A percentile compares a stretch with the other conserved stretches of the same genome.
Conservation (phyloP, 2,888 invertebrate species). For the Eugnorisma glareosa region DNA sequence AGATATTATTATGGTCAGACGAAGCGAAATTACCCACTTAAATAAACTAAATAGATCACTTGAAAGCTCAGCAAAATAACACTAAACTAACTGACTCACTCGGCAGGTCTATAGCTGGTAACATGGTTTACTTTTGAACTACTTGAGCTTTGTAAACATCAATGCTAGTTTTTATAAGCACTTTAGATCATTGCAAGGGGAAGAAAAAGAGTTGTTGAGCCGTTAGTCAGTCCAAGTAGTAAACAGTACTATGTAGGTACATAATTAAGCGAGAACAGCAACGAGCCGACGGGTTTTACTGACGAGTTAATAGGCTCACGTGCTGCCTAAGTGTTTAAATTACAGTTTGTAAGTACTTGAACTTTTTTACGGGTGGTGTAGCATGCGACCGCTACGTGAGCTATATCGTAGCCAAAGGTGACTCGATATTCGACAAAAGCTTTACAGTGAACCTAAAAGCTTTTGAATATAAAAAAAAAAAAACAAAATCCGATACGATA, state of each 20-base stretch:
- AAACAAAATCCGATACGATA: neutral
- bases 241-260: neutral
- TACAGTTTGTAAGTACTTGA: too few relatives aligned
- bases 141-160: neutral
- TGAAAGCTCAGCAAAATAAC: neutral
- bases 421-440: neutral
- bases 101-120: neutral
- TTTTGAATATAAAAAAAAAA: too few relatives aligned
- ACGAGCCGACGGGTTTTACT: conserved; percentile 6
- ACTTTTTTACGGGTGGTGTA: too few relatives aligned
- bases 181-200: neutral
- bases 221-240: neutral
- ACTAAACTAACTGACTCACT: neutral
- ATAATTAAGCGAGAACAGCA: conserved; percentile 35
- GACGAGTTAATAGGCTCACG: neutral
- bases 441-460: too few relatives aligned
- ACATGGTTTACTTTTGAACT: too few relatives aligned
- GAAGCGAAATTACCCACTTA: neutral
- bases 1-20: neutral
- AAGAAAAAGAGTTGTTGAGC: neutral
- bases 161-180: neutral
- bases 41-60: neutral
- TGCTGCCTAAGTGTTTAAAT: neutral
- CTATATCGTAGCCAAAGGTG: conserved; percentile 1
- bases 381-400: too few relatives aligned